Conservation (phyloP, 2,113 vertebrate species). For the Agapornis roseicollis region DNA sequence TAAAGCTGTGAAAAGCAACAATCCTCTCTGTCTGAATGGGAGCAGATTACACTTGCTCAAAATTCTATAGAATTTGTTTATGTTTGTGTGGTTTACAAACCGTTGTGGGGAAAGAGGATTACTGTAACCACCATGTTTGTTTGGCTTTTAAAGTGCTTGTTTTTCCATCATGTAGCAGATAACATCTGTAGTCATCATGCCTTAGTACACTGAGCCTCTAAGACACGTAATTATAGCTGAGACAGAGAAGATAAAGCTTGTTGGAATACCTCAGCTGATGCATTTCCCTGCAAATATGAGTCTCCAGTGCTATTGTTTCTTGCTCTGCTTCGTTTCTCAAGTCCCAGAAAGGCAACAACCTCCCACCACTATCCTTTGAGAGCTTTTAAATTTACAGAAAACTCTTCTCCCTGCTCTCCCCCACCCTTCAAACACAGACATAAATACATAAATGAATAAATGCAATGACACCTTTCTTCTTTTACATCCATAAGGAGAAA, state of each 20-base stretch:
- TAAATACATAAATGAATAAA: not conserved
- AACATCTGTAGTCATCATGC: slow-evolving; percentile 3
- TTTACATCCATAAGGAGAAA: not conserved
- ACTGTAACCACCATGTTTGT: not conserved
- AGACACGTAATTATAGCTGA: not conserved
- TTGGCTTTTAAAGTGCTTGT: slow-evolving; percentile 16
- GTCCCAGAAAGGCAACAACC: not conserved
- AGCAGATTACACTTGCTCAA: not conserved
- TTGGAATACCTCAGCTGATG: not conserved
- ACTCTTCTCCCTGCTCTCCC: not conserved
- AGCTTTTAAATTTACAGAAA: not conserved
- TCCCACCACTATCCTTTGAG: not conserved
- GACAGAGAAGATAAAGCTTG: not conserved
- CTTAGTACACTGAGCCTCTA: not conserved
- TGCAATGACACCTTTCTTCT: not conserved
- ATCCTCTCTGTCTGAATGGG: not conserved
- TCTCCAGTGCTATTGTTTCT: not conserved
- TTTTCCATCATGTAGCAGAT: slow-evolving; percentile 5
- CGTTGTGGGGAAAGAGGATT: not conserved
- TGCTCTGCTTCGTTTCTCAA: not conserved
- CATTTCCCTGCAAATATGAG: not conserved
- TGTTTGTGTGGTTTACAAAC: slow-evolving; percentile 16
- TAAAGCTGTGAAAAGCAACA: slow-evolving; percentile 16
- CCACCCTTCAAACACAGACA: not conserved
- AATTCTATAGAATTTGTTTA: slow-evolving; percentile 17